A percentile compares a stretch with the other conserved stretches of the same genome.
phyloP scores from a whole-genome alignment of 2,113 vertebrate species.

The Seriola dumerili region DNA sequence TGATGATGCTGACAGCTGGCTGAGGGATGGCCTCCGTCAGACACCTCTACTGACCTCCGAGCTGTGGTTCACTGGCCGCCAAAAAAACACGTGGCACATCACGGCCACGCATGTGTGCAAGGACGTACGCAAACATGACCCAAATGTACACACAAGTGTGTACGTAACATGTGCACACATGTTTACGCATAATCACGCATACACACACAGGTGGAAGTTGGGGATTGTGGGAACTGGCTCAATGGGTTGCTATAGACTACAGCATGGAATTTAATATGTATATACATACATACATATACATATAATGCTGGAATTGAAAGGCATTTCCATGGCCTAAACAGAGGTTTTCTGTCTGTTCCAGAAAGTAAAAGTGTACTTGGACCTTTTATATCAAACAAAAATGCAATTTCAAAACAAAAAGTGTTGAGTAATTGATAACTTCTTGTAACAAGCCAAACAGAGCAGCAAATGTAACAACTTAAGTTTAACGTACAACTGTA shows the following conservation, averaged over 20 bases:
- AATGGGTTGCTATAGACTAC: not conserved
- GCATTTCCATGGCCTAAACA: not conserved
- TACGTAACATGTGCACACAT: not conserved
- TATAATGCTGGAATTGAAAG: too few species aligned
- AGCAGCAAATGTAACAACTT: not conserved
- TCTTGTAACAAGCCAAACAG: not conserved
- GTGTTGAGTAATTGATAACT: not conserved
- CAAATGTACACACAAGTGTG: conserved; percentile 5
- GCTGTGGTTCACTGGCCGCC: conserved; percentile 66
- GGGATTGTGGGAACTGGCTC: not conserved
- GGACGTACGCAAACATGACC: conserved; percentile 31
- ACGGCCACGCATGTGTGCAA: conserved; percentile 9
- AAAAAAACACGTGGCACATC: conserved; percentile 64
- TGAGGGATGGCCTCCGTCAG: conserved; percentile 77
- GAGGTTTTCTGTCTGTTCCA: not conserved
- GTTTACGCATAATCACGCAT: not conserved
- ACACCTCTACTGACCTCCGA: conserved; percentile 73
- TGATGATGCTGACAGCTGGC: conserved; percentile 75
- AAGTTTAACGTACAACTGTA: not conserved
- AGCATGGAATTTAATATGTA: not conserved
- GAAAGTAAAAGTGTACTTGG: too few species aligned
- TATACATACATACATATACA: not conserved
- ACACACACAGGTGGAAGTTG: not conserved
- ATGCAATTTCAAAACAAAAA: not conserved
- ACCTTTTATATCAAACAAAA: not conserved